These are phyloP conservation scores for Harmothoe impar DNA, from an alignment of 2,888 invertebrate genomes.

Conservation along the genomic window DNA sequence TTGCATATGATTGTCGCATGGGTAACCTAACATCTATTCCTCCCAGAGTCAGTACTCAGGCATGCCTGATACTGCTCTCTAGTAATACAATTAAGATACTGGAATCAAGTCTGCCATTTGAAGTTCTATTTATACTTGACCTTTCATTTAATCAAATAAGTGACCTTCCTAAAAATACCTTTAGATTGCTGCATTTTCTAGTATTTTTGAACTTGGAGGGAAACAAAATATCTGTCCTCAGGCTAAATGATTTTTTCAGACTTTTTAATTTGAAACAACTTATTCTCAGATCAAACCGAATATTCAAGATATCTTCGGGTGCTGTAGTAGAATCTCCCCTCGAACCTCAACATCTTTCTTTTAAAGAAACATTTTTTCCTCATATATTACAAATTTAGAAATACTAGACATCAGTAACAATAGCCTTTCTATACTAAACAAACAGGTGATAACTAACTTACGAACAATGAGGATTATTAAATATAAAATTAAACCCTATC, in stretches of 20 bases:
- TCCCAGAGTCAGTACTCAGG: neutral
- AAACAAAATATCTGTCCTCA: neutral
- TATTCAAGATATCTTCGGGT: no score
- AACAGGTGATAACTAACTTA: neutral
- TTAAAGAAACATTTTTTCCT: no score
- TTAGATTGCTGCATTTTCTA: neutral
- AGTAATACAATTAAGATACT: neutral
- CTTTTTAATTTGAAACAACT: neutral
- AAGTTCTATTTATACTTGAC: neutral
- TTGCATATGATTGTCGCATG: neutral
- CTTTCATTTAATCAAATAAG: neutral
- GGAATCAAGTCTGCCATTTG: neutral
- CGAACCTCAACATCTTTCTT: no score
- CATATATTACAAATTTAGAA: no score
- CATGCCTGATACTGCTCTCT: neutral
- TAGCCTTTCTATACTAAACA: neutral
- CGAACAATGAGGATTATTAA: neutral
- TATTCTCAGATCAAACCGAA: no score
- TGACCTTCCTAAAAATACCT: neutral
- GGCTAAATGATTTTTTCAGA: neutral
- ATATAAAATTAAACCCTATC: neutral
- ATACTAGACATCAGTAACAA: no score
- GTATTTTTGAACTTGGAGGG: neutral
- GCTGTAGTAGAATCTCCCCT: no score
- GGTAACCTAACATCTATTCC: neutral